Evolutionary conservation across 2,797 vertebrate genomes (phyloP).

Genomic region (Eupleurogrammus muticus): DNA sequence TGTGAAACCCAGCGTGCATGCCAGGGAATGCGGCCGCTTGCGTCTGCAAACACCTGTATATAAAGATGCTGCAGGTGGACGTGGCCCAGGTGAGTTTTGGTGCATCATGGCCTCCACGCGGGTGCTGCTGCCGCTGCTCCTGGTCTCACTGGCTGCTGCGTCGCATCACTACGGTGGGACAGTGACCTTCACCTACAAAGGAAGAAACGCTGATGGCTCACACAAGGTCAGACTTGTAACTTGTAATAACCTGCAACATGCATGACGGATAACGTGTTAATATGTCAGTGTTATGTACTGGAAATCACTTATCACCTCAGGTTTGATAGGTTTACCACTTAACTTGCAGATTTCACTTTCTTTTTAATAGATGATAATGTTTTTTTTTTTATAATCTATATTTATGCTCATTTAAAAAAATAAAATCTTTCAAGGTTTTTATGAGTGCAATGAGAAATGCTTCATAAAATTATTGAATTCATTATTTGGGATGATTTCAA

Average conservation of each 20-base stretch:
- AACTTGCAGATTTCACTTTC: background rate
- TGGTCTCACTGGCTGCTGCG: constrained; percentile 52
- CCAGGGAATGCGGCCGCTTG: background rate
- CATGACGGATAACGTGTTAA: background rate
- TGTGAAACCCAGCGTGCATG: background rate
- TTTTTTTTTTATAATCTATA: background rate
- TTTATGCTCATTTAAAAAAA: background rate
- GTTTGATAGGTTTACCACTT: background rate
- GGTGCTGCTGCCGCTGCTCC: constrained; percentile 47
- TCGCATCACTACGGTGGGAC: constrained; percentile 37
- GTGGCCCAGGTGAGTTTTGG: background rate
- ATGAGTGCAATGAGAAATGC: too few species aligned
- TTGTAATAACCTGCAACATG: background rate
- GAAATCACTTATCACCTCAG: background rate
- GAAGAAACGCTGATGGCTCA: constrained; percentile 45
- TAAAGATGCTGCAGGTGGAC: constrained; percentile 35
- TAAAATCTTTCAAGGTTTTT: background rate
- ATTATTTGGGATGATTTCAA: too few species aligned
- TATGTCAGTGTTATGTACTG: background rate
- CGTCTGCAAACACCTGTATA: background rate
- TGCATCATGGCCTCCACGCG: constrained; percentile 46
- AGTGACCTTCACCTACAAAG: constrained; percentile 29
- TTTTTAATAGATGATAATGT: too few species aligned
- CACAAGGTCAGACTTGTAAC: constrained; percentile 31
- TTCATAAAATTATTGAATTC: too few species aligned